Evolutionary conservation across 2,888 invertebrate species (phyloP), one percentile per base, ranked within the genome.

Genomic region (Belgica antarctica): DNA sequence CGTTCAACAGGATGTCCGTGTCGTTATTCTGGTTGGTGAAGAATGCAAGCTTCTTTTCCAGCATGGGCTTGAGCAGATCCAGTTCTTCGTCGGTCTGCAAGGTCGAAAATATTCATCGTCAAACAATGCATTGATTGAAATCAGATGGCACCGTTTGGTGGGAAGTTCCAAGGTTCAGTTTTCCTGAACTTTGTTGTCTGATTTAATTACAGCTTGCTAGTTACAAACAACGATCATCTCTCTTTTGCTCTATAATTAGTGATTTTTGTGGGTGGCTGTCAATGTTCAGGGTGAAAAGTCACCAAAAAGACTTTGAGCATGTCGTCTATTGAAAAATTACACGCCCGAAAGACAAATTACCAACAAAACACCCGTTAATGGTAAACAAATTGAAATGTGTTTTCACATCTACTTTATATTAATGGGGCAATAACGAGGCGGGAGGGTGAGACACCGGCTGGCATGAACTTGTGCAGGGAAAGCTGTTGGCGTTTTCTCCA

Each of bases 1-100:
- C 83, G 22, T 78, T 77, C 1, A 76, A 76, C 71, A 84, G 76
- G 70, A 83, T 82, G 1, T 75, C 74, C 0, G 77, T 75, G 70
- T 80, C 80, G 65, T 82, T 82, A 2, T 74, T 73, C 27, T 73
- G 74, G 1, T 76, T 75, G 12, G 78, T 76, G 59, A 81, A 81
- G 1, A 77, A 74, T 0, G 77, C 79, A 36, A 76, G 75, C 12
- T 77, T 78, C 59, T 76, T 77, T 5, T 74, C 72, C 0, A 78
- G 76, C 79, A 80, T 78, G 24, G 75, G 75, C 68, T 72, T 75
- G 0, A 80, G 74, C 73, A 76, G 75, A 2, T 74, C 76, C 1
- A 80, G 74, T 17, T 75, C 75, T 73, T 80, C 81, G 52, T 79
- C 79, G 2, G 75, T 74, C 80, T 80, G 36, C 0, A 71, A 72